phyloP scores from a whole-genome alignment of 2,797 vertebrate species.

The Esox masquinongy region DNA sequence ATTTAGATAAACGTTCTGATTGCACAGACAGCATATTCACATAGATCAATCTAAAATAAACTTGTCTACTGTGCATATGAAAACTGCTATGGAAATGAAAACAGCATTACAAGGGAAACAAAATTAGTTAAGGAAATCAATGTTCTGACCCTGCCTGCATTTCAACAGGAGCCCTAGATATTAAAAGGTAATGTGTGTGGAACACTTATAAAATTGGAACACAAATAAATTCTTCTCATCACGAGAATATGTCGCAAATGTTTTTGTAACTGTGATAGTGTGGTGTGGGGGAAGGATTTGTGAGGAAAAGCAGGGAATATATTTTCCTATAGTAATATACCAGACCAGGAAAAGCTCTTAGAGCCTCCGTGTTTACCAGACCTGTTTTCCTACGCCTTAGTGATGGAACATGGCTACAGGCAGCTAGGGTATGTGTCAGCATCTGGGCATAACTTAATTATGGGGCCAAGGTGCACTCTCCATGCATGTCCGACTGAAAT shows the following conservation, averaged over 20 bases:
- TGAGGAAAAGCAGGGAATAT: conserved; percentile 44
- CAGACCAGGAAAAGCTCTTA: conserved; percentile 14
- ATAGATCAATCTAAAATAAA: conserved; percentile 20
- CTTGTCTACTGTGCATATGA: background rate
- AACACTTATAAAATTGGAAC: background rate
- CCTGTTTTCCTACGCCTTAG: conserved; percentile 47
- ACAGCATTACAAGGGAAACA: background rate
- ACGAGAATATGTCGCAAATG: conserved; percentile 12
- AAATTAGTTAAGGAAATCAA: conserved; percentile 14
- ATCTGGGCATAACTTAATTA: conserved; percentile 11
- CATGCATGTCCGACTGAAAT: conserved; percentile 4
- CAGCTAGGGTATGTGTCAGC: background rate
- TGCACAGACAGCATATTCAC: conserved; percentile 22
- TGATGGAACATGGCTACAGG: conserved; percentile 27
- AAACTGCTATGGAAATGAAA: background rate
- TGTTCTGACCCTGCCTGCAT: conserved; percentile 24
- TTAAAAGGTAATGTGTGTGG: conserved; percentile 32
- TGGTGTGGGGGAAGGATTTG: conserved; percentile 34
- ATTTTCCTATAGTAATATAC: conserved; percentile 18
- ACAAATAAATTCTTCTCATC: conserved; percentile 24
- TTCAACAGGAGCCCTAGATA: conserved; percentile 1
- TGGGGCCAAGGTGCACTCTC: conserved; percentile 11
- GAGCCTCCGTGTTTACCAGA: conserved; percentile 47
- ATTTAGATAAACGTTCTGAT: conserved; percentile 40
- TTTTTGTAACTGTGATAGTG: conserved; percentile 19